Evolutionary conservation across 2,888 invertebrate genomes (phyloP), one percentile per base, ranked within the genome.

Genomic region (Andrena bucephala): DNA sequence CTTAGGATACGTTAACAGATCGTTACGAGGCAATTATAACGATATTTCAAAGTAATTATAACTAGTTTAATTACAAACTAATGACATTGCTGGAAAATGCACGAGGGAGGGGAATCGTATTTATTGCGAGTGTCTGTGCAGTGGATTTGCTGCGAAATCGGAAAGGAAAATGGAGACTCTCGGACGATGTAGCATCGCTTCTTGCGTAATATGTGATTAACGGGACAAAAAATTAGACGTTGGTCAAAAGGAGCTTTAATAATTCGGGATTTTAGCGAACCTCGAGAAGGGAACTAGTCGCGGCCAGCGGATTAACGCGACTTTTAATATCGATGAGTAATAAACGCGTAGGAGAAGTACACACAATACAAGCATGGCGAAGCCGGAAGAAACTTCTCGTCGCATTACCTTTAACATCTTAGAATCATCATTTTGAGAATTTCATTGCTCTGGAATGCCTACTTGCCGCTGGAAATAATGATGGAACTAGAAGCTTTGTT

Each of bases 301-400:
- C 10, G 24, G 8, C 27, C 27, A 36, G n/a, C 10, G 16, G 36
- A 36, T 73, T 27, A 36, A 54, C 54, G 16, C 8, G 16, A 24
- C 68, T 59, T 68, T 74, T 63, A 72, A 65, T 77, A 77, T 48
- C 63, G 20, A 24, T 65, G 76, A 72, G 76, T 42, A 65, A 65
- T 8, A 5, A 16, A 1, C 2, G 72, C 54, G 76, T 72, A 59
- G 72, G 72, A 50, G 72, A 63, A 65, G 52, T 52, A 29, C 65
- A 52, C 20, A 29, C 65, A 52, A 16, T n/a, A n/a, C 13, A 63
- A 63, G 6, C 29, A 29, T 57, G 42, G 16, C 16, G 42, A 42
- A 16, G 42, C 1, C 42, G 42, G 42, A 42, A 42, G 16, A 42
- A 42, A 42, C 42, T 16, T 5, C 42, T 42, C 1, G 42, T 16